Evolutionary conservation across 2,888 invertebrate species (phyloP), one percentile per base, ranked within the genome.

Genomic region (Philopedon plagiatum): DNA sequence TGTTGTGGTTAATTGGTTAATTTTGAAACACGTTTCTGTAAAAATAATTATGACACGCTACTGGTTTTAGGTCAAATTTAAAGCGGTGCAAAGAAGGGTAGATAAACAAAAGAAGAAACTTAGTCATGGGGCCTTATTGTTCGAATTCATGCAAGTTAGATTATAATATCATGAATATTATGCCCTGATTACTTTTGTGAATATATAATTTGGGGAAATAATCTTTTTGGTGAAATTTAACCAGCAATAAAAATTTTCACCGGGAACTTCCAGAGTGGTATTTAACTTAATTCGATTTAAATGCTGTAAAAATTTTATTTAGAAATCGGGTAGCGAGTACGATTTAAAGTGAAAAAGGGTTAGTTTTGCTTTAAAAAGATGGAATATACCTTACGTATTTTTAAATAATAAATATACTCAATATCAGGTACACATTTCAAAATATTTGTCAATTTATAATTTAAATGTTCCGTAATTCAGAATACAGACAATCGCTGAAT

Each of bases 31-130:
- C n/a, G n/a, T n/a, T 9, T 19, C 3, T 9, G n/a, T 19, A 23
- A 9, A 49, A 21, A 21, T n/a, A 49, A 49, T 23, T 26, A 37
- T 32, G 44, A 26, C 1, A 61, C 46, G 61, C 29, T 15, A 32
- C 29, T 61, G 61, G 32, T 32, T 61, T 46, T 61, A 57, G 51
- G 68, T 54, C 51, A 68, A 51, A 61, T 49, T 61, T 61, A 54
- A 61, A 68, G 29, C 29, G 37, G 56, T 21, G 56, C 32, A 64
- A 70, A 57, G 63, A 49, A 67, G 58, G 63, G 61, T 72, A 54
- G 69, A 68, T 74, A 75, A 71, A 75, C 71, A 74, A 74, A 75
- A 65, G 75, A 73, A 65, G 65, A 74, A 71, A 64, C 74, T 66
- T 69, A 63, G 63, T 64, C 69, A 58, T 69, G 58, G 41, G 41